Conservation (phyloP, 1,140 invertebrate species). For the Drosophila albomicans region DNA sequence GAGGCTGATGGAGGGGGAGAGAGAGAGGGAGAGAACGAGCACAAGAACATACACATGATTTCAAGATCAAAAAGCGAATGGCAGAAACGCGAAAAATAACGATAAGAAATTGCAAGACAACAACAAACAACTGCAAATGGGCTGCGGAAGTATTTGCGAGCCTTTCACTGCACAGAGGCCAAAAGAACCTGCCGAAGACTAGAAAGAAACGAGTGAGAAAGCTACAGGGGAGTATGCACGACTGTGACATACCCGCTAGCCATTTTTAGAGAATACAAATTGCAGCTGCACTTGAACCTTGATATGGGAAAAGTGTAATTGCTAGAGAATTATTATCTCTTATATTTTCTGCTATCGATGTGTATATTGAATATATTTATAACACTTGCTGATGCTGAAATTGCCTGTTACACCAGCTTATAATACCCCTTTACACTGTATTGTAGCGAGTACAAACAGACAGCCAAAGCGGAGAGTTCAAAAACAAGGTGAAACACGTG, state of each 20-base stretch:
- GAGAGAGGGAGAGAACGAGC: slow-evolving; percentile 7
- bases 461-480: slow-evolving; percentile 28
- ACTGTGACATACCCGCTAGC: too few species aligned
- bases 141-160: slow-evolving; percentile 55
- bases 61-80: slow-evolving; percentile 82
- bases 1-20: not conserved
- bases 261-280: not conserved
- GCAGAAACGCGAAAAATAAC: slow-evolving; percentile 38
- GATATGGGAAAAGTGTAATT: too few species aligned
- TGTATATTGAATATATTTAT: too few species aligned
- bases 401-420: too few species aligned
- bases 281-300: too few species aligned
- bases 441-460: too few species aligned
- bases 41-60: slow-evolving; percentile 55
- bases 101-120: slow-evolving; percentile 69
- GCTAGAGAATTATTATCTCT: too few species aligned
- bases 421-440: too few species aligned
- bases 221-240: not conserved
- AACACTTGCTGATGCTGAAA: too few species aligned
- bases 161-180: slow-evolving; percentile 66
- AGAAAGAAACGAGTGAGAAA: not conserved
- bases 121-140: slow-evolving; percentile 57
- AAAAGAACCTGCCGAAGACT: not conserved
- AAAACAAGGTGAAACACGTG: slow-evolving; percentile 52
- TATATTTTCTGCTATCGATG: too few species aligned